These are phyloP conservation scores for Henricia sp. DNA, from an alignment of 53 echinoderm and acorn worm genomes.

Conservation along the genomic window DNA sequence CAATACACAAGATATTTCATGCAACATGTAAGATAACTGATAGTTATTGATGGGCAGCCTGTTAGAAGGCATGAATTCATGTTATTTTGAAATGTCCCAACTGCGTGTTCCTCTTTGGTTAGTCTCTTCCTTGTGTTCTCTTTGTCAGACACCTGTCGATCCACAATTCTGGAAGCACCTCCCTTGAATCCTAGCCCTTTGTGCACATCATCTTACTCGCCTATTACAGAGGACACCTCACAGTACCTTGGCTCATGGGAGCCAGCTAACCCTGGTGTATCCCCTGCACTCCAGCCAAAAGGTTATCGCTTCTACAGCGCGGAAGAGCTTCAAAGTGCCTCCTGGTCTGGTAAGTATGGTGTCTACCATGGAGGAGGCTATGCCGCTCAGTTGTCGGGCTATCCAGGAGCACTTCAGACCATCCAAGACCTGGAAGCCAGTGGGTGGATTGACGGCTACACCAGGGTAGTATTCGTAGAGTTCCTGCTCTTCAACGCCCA, in stretches of 20 bases:
- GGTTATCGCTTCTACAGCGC: constrained; percentile 50
- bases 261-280: neutral
- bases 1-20: too few species aligned
- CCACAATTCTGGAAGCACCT: neutral
- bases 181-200: constrained; percentile 45
- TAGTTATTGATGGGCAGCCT: too few species aligned
- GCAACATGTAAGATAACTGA: too few species aligned
- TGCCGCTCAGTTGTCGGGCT: constrained; percentile 13
- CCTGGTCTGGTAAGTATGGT: constrained; percentile 43
- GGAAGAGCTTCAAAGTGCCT: constrained; percentile 24
- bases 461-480: constrained; percentile 76
- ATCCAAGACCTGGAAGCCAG: constrained; percentile 49
- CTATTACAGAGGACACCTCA: constrained; percentile 24
- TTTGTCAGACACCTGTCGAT: constrained; percentile 37
- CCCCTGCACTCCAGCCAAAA: constrained; percentile 9
- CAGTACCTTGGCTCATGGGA: constrained; percentile 43
- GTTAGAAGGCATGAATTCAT: too few species aligned
- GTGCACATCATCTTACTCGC: constrained; percentile 26
- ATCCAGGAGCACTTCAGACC: neutral
- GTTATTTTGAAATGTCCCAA: too few species aligned
- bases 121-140: too few species aligned
- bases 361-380: constrained; percentile 62
- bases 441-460: constrained; percentile 80
- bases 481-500: constrained; percentile 81
- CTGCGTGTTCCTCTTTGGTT: too few species aligned